Evolutionary conservation across 2,113 vertebrate genomes (phyloP), one percentile per base, ranked within the genome.

Genomic region (Illadopsis cleaveri): DNA sequence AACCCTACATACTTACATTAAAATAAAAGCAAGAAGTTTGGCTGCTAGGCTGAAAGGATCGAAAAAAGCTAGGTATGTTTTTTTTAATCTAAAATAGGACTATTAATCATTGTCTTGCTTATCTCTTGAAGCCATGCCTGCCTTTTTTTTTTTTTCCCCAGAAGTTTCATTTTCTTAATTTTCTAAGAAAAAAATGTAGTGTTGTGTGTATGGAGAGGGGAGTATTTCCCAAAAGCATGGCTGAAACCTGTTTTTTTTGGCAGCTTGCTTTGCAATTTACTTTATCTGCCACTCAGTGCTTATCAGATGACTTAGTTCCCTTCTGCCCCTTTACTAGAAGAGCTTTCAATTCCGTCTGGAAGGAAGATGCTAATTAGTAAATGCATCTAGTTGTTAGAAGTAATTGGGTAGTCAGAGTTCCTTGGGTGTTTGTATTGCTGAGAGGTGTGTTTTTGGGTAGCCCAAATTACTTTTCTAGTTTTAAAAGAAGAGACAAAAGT

Each of bases 31-130:
- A 18, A 95, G 86, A 92, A 97, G 61, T 66, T 95, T 98, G 94
- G 91, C 97, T 64, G 86, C 93, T 75, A 97, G 98, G 38, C 82
- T 98, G 77, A 96, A 98, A 80, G 78, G 82, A 16, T 20, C 96
- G 22, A 98, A 97, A 97, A 95, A 93, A 95, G 58, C 95, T 30
- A 98, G 97, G 97, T 98, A 92, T 40, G 87, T 6, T 53, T 35
- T 51, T 51, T 38, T 48, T 7, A 24, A 27, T 27, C 18, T 66
- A 17, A 83, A 84, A 21, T 22, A 51, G 6, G 35, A 35, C 5
- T 72, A 24, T 47, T 54, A 88, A 30, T 48, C 16, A 28, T 45
- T 79, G 28, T 30, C 6, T 19, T 88, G 51, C 64, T 76, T 95
- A 31, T 80, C 42, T 85, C 24, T 93, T 89, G 66, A 93, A 75